A percentile compares a stretch with the other conserved stretches of the same genome.
Evolutionary conservation across 1,140 invertebrate species (phyloP).

Genomic region (Leptonema lineaticorne): DNA sequence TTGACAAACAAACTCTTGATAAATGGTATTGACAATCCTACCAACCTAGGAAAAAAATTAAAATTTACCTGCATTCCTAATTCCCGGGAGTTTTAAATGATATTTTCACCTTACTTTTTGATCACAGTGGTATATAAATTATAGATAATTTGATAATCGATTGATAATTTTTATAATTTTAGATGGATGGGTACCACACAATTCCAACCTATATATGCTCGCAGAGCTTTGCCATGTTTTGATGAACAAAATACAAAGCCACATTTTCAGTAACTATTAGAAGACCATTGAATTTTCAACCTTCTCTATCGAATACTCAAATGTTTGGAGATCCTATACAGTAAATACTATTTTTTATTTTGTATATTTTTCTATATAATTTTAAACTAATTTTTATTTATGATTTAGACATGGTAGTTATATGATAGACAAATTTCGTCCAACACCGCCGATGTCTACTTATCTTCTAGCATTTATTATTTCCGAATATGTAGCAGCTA

Average conservation of each 20-base stretch:
- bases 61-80: too few relatives aligned
- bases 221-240: slow-evolving; percentile 75
- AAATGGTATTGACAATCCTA: too few relatives aligned
- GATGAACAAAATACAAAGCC: slow-evolving; percentile 75
- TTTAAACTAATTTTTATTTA: neutral
- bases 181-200: slow-evolving; percentile 65
- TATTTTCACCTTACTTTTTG: too few relatives aligned
- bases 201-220: slow-evolving; percentile 70
- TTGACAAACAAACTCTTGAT: too few relatives aligned
- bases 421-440: slow-evolving; percentile 54
- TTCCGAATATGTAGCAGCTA: slow-evolving; percentile 62
- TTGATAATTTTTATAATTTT: too few relatives aligned
- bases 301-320: slow-evolving; percentile 41
- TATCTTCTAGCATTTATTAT: slow-evolving; percentile 76
- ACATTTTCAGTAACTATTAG: slow-evolving; percentile 60
- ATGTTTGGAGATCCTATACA: slow-evolving; percentile 37
- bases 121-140: too few relatives aligned
- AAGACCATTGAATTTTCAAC: slow-evolving; percentile 45
- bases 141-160: slow-evolving; percentile 36
- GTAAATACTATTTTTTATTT: neutral
- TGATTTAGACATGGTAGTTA: neutral
- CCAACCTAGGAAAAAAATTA: too few relatives aligned
- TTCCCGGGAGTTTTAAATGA: too few relatives aligned
- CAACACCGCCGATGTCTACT: slow-evolving; percentile 73
- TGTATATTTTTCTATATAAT: neutral